phyloP scores from a whole-genome alignment of 2,113 vertebrate genomes.

The Eretmochelys imbricata region DNA sequence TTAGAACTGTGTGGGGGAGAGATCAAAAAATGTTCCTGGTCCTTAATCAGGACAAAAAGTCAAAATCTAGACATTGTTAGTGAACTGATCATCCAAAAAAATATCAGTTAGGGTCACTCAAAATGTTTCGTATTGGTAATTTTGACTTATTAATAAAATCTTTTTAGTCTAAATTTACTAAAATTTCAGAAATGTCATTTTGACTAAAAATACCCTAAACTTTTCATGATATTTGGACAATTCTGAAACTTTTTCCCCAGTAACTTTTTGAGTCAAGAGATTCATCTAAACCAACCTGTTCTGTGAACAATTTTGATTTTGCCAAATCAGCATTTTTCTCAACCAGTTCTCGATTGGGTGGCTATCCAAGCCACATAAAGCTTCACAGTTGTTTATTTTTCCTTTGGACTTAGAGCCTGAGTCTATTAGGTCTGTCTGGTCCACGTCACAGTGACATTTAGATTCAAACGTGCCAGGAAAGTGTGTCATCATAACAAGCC shows the following conservation, averaged over 20 bases:
- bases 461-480: not conserved
- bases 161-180: not conserved
- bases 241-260: not conserved
- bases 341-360: not conserved
- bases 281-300: not conserved
- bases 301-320: not conserved
- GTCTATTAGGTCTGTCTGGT: not conserved
- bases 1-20: not conserved
- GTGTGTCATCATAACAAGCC: accelerated
- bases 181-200: not conserved
- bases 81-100: too few relatives aligned
- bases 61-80: not conserved
- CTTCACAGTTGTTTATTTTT: not conserved
- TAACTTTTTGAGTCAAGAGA: not conserved
- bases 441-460: not conserved
- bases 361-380: not conserved
- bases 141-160: not conserved
- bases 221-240: not conserved
- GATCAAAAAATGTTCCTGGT: not conserved
- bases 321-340: not conserved
- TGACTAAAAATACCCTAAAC: not conserved
- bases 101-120: not conserved
- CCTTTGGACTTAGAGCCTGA: not conserved
- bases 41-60: not conserved
- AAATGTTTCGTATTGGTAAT: not conserved